phyloP scores from a whole-genome alignment of 92 coral and sea anemone species.

The Porites rus region DNA sequence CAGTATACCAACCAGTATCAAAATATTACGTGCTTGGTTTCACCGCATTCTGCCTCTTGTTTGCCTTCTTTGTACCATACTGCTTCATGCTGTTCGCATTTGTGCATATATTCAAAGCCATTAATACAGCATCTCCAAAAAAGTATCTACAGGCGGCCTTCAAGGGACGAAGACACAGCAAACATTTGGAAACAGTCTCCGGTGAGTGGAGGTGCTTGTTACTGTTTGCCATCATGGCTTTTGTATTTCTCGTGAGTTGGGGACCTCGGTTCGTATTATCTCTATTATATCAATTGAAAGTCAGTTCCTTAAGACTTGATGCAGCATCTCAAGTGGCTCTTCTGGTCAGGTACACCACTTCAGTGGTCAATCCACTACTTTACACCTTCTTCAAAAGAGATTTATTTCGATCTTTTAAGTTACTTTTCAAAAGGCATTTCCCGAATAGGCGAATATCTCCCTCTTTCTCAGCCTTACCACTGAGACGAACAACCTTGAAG shows the following conservation, averaged over 20 bases:
- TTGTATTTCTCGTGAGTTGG: constrained; percentile 36
- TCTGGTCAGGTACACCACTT: constrained; percentile 52
- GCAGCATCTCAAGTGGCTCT: constrained; percentile 21
- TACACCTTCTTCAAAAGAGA: constrained; percentile 68
- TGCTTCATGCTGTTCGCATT: constrained; percentile 25
- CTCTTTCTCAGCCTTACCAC: background rate
- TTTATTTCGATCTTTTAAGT: constrained; percentile 21
- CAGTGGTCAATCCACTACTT: constrained; percentile 55
- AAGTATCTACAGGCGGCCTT: background rate
- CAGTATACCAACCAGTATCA: constrained; percentile 20
- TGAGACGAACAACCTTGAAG: background rate
- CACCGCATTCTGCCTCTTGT: constrained; percentile 29
- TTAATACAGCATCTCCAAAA: background rate
- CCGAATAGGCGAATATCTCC: background rate
- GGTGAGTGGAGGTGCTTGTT: constrained; percentile 23
- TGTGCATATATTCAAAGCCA: constrained; percentile 19
- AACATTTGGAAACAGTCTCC: background rate
- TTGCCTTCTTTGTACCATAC: constrained; percentile 39
- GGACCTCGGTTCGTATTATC: constrained; percentile 37
- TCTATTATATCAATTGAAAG: constrained; percentile 2
- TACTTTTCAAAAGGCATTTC: background rate
- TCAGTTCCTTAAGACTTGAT: background rate
- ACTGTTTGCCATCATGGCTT: constrained; percentile 36
- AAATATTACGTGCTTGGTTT: background rate
- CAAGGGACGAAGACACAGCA: background rate